These are phyloP conservation scores for Dendrocincla tyrannina DNA, from an alignment of 2,797 vertebrate genomes.

Conservation along the genomic window DNA sequence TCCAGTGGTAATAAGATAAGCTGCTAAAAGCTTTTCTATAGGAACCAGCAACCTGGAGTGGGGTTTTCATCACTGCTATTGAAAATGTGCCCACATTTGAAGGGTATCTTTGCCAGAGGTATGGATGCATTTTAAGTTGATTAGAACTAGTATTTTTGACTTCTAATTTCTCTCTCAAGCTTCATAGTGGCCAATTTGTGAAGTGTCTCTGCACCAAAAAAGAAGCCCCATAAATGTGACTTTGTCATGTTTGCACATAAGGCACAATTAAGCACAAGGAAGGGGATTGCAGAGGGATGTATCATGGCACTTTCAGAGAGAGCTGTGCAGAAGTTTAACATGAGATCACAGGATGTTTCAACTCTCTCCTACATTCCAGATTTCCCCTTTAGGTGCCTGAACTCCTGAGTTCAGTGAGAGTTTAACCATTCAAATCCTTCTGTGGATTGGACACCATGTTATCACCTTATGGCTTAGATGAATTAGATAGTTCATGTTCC, in stretches of 20 bases:
- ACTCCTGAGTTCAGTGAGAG: neutral
- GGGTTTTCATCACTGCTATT: neutral
- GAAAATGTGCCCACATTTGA: neutral
- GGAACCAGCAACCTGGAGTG: neutral
- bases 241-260: neutral
- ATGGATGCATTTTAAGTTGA: neutral
- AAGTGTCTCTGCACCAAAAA: neutral
- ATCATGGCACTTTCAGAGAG: neutral
- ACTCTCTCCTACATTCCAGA: neutral
- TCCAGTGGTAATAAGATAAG: neutral
- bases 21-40: conserved; percentile 22
- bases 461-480: neutral
- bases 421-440: neutral
- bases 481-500: neutral
- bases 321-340: neutral
- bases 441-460: neutral
- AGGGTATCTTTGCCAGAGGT: neutral
- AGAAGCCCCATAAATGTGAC: neutral
- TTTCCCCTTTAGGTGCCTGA: neutral
- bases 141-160: neutral
- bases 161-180: neutral
- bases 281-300: neutral
- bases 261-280: neutral
- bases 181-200: neutral
- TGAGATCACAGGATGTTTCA: neutral